These are phyloP conservation scores for Eilema depressum DNA, from an alignment of 2,888 invertebrate species.

Conservation along the genomic window DNA sequence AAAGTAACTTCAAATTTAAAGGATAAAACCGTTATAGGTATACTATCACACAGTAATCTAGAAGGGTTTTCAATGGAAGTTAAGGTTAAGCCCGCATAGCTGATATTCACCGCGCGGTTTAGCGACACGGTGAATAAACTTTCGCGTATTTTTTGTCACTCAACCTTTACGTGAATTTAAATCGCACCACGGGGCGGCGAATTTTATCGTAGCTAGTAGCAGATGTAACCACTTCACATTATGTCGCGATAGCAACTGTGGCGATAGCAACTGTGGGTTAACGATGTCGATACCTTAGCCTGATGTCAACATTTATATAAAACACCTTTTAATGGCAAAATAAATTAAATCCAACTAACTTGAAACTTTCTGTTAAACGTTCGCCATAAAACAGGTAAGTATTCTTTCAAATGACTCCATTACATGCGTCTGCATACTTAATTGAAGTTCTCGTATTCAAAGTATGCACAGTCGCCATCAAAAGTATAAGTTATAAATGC, in stretches of 20 bases:
- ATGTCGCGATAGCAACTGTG: not conserved
- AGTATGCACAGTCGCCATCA: not conserved
- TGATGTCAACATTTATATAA: slow-evolving; percentile 7
- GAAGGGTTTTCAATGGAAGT: too few species aligned
- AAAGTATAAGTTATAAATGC: not conserved
- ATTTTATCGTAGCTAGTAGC: not conserved
- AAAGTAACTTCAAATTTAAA: too few species aligned
- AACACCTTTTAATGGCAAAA: slow-evolving; percentile 6
- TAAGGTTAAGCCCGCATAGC: too few species aligned
- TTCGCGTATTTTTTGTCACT: too few species aligned
- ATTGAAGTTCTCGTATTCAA: slow-evolving; percentile 36
- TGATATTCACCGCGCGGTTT: too few species aligned
- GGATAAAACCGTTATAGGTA: too few species aligned
- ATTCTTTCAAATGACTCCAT: slow-evolving; percentile 23
- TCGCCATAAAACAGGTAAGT: slow-evolving; percentile 22
- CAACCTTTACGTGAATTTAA: too few species aligned
- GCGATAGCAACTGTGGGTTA: not conserved
- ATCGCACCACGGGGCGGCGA: too few species aligned
- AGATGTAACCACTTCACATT: not conserved
- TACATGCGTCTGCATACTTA: slow-evolving; percentile 19
- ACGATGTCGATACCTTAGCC: not conserved
- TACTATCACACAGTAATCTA: too few species aligned
- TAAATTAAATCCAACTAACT: slow-evolving; percentile 8
- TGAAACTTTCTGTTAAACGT: not conserved
- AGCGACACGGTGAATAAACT: too few species aligned